Base-by-base conservation (phyloP, 2,113 vertebrate species). In the Morone saxatilis region DNA sequence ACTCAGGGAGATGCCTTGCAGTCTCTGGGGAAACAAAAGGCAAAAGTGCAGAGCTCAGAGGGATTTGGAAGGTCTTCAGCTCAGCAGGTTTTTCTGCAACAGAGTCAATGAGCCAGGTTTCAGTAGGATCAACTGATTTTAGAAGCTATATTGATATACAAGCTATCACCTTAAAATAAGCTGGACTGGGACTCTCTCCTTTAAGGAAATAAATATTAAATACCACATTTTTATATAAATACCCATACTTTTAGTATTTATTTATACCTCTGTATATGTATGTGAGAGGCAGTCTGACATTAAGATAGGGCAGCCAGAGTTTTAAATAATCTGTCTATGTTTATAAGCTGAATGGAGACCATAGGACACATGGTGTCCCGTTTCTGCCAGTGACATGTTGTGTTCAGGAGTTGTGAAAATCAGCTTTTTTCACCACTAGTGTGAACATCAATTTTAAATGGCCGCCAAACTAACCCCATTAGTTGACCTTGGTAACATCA, bases 271-370 rank as follows among this genome's bases (percentile, higher is more conserved):
- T 63, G 43, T 61, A 51, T 62, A 51, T 78, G 20, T 36, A 22
- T n/a, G 7, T 0, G 2, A 12, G 17, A 57, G 16, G 16, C 41
- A 48, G 17, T 43, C 48, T 40, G 36, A 43, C 17, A 62, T 22
- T 38, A 74, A 17, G 57, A 53, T 11, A 54, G 20, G 22, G n/a
- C 54, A 50, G 43, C n/a, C 45, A 48, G 62, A 67, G 40, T 77
- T 77, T 85, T 86, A 85, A 85, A 84, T 62, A 86, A 71, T 51
- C 56, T 31, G 31, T 31, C 31, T 9, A 36, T 66, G 66, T 75
- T 71, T 59, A 59, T 76, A 66, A 77, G 48, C 60, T 65, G 57
- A 72, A 48, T 62, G 59, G 77, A 75, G 67, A 59, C 60, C 62
- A 56, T 20, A 6, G 10, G 20, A 76, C 86, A 76, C 71, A 82